Base-by-base conservation (phyloP, 2,797 vertebrate species). In the Tenualosa thibaudeaui region DNA sequence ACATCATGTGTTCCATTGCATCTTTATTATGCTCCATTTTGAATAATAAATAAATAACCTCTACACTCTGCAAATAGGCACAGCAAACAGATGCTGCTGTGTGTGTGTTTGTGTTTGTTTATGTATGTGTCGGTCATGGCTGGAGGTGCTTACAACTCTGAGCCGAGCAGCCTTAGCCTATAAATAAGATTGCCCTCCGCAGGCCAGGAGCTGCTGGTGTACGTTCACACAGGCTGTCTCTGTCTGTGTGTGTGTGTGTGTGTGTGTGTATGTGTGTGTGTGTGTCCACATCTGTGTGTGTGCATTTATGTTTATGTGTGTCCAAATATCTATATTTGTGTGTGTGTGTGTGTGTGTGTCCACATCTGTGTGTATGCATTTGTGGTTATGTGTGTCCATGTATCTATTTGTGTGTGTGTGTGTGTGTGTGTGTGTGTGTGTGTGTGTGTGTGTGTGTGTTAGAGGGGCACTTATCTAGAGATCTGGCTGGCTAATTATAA, bases 381-480 rank as follows among this genome's bases (percentile, higher is more conserved):
- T 31, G 26, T 9, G 62, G 13, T 24, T 37, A 26, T 68, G 62
- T 37, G 62, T 68, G 24, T 68, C 8, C 26, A 8, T 65, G 60
- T 65, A 1, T 65, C 24, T 62, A 8, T 26, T 7, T 24, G n/a
- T 62, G 60, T 62, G 60, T n/a, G n/a, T 62, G 60, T 62, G 2
- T 62, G 60, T 65, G 60, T 26, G 8, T 65, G 60, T 65, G 8
- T 65, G 8, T 65, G 60, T 65, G 60, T 65, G 24, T 65, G n/a
- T 26, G 24, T 65, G 24, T 10, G 26, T 2, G 60, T 8, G n/a
- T n/a, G n/a, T n/a, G n/a, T n/a, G n/a, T n/a, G n/a, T n/a, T n/a
- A n/a, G n/a, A n/a, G n/a, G n/a, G 60, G 60, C 60, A 62, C 22
- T 62, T 62, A 62, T 62, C n/a, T 65, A 31, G 60, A 65, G 24